Evolutionary conservation across 2,113 vertebrate species (phyloP), one percentile per base, ranked within the genome.

Genomic region (Dolichotis patagonum): DNA sequence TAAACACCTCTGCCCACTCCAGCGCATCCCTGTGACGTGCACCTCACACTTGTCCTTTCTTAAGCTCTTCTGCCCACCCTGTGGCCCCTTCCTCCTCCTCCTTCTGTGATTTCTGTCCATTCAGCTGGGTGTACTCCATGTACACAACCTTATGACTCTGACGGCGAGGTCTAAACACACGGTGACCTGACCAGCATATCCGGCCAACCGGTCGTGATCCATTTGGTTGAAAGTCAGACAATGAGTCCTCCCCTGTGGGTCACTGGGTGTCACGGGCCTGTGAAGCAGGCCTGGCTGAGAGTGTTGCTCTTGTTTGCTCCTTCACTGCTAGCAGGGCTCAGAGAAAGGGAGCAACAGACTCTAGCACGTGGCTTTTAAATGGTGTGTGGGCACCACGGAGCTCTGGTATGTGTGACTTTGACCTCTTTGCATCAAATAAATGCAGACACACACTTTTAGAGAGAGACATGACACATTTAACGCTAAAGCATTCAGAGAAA

Each of bases 371-470:
- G 38, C 73, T 73, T 13, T 4, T 65, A 54, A 82, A 75, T 75
- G 60, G 22, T 20, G 30, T 1, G 2, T 80, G 83, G 46, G 28
- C 16, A 43, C 13, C 73, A 22, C 26, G 20, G 4, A 87, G 54
- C 14, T 78, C 56, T 49, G 7, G 38, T 22, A 41, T 38, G 67
- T 20, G 87, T 69, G 26, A 5, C 24, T 85, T 84, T 75, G 24
- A 60, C 88, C 63, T 90, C 60, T 83, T 49, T 24, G 2, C 52
- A n/a, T 10, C 80, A 94, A 87, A 43, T 54, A 78, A 97, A 84
- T 78, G 46, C 32, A 86, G 24, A 78, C 0, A 16, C 19, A 19
- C 5, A 22, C n/a, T 84, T 86, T 38, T 58, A 62, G 52, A 78
- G 38, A 87, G 78, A 19, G 13, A 14, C 6, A 73, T 38, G 65